Evolutionary conservation across 1,140 invertebrate genomes (phyloP), one percentile per base, ranked within the genome.

Genomic region (Drosophila sproati): DNA sequence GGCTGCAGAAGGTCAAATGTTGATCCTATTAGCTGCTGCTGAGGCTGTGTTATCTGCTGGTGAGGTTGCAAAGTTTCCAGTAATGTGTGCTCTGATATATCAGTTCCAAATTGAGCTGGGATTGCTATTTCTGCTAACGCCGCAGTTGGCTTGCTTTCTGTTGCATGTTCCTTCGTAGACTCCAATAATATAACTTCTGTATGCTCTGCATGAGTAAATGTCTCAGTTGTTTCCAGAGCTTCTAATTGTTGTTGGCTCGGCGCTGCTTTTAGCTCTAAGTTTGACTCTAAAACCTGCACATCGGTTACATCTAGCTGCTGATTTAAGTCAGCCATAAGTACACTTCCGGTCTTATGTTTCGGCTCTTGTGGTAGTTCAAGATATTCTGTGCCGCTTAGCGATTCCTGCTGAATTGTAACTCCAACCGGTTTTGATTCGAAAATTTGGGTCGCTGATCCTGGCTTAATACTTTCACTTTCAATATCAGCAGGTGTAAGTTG

Each of bases 291-390:
- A 5, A 68, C 10, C 12, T 91, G 75, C 8, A 91, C 73, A 57
- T 79, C 67, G 4, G 50, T 82, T 32, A 88, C 59, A n/a, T 85
- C 80, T 12, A 92, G 32, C 3, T 87, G 57, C 31, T 70, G 67
- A 41, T 73, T 76, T 47, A 20, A 20, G 20, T 90, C 71, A 63
- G 69, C 39, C 1, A 89, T 45, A 0, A 68, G 0, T 2, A 73
- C 8, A 5, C 5, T 62, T 20, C 64, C 78, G 4, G 54, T 72
- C 57, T 77, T 87, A 3, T 45, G 50, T 5, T 78, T 69, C 3
- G 85, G 80, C 10, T 74, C 32, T 32, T 52, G 47, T 29, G 10
- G 29, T 4, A 45, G 8, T 12, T 69, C 48, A 4, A 81, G n/a
- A n/a, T 51, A 64, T 8, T 64, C 41, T 2, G 41, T 29, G 3